Conservation (phyloP, 2,113 vertebrate species). For the Labeo catla region DNA sequence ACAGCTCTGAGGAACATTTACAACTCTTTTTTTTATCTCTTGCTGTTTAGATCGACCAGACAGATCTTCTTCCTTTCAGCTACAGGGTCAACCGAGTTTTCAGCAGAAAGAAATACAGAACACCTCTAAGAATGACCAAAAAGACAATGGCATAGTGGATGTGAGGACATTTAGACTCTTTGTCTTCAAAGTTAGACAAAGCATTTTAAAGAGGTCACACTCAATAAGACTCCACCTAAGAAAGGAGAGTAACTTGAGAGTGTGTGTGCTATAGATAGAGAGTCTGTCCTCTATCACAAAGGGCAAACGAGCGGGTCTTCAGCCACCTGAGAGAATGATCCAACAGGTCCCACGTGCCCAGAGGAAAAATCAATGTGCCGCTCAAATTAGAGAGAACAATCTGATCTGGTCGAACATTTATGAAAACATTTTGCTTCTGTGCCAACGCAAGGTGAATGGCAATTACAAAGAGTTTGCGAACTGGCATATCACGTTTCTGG, state of each 20-base stretch:
- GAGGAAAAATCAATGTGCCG: slow-evolving; percentile 44
- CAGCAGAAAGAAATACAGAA: background rate
- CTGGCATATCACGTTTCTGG: slow-evolving; percentile 33
- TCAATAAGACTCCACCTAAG: slow-evolving; percentile 31
- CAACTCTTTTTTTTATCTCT: slow-evolving; percentile 38
- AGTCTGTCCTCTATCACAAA: slow-evolving; percentile 35
- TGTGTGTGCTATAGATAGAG: slow-evolving; percentile 43
- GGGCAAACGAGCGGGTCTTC: slow-evolving; percentile 16
- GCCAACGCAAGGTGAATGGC: slow-evolving; percentile 37
- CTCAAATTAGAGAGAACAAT: slow-evolving; percentile 57
- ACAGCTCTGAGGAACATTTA: slow-evolving; percentile 38
- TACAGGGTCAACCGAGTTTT: slow-evolving; percentile 36
- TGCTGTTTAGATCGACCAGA: background rate
- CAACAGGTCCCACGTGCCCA: slow-evolving; percentile 26
- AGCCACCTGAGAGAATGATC: slow-evolving; percentile 34
- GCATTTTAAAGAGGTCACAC: slow-evolving; percentile 34
- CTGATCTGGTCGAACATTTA: slow-evolving; percentile 35
- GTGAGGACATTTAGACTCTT: slow-evolving; percentile 30
- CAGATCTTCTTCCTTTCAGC: slow-evolving; percentile 1
- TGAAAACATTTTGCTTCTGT: background rate
- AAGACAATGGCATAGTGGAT: slow-evolving; percentile 16
- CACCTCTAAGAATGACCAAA: background rate
- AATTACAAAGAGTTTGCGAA: slow-evolving; percentile 37
- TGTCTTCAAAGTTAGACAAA: slow-evolving; percentile 31
- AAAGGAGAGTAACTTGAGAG: slow-evolving; percentile 38